A percentile compares a stretch with the other conserved stretches of the same genome.
phyloP scores from a whole-genome alignment of 2,113 vertebrate species.

The Trematomus loennbergii region DNA sequence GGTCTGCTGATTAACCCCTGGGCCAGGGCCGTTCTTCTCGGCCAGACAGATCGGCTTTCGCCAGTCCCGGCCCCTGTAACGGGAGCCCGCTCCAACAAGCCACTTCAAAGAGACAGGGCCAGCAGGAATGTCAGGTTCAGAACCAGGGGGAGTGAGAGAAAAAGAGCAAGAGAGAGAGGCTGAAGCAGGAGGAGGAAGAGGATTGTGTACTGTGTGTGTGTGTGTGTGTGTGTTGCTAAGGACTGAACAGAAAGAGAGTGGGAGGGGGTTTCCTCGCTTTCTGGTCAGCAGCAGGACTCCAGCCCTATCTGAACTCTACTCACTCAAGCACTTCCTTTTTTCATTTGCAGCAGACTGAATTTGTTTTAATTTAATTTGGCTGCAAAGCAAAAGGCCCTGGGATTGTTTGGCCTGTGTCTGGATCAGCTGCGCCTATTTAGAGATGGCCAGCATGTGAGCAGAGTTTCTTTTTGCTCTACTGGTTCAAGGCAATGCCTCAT shows the following conservation, averaged over 20 bases:
- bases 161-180: slow-evolving; percentile 38
- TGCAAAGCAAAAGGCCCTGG: slow-evolving; percentile 62
- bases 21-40: slow-evolving; percentile 85
- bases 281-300: slow-evolving; percentile 69
- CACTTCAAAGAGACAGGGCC: slow-evolving; percentile 88
- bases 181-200: slow-evolving; percentile 54
- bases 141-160: slow-evolving; percentile 68
- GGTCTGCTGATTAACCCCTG: slow-evolving; percentile 87
- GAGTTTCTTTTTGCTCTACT: slow-evolving; percentile 20
- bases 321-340: slow-evolving; percentile 80
- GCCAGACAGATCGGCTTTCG: slow-evolving; percentile 88
- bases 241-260: slow-evolving; percentile 9
- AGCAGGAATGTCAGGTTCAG: slow-evolving; percentile 91
- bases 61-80: slow-evolving; percentile 87
- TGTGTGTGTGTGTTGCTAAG: slow-evolving; percentile 49
- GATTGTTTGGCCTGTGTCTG: slow-evolving; percentile 56
- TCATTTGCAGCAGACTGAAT: slow-evolving; percentile 66
- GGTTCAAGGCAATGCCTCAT: slow-evolving; percentile 27
- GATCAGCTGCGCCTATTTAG: slow-evolving; percentile 40
- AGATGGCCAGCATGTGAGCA: slow-evolving; percentile 20
- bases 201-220: slow-evolving; percentile 57
- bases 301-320: slow-evolving; percentile 65
- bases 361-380: slow-evolving; percentile 80
- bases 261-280: slow-evolving; percentile 49
- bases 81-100: slow-evolving; percentile 86